Percentiles rank a stretch among this genome's conserved stretches.
These are phyloP conservation scores for Grammomys surdaster DNA, from an alignment of 2,113 vertebrate species.

Conservation along the genomic window DNA sequence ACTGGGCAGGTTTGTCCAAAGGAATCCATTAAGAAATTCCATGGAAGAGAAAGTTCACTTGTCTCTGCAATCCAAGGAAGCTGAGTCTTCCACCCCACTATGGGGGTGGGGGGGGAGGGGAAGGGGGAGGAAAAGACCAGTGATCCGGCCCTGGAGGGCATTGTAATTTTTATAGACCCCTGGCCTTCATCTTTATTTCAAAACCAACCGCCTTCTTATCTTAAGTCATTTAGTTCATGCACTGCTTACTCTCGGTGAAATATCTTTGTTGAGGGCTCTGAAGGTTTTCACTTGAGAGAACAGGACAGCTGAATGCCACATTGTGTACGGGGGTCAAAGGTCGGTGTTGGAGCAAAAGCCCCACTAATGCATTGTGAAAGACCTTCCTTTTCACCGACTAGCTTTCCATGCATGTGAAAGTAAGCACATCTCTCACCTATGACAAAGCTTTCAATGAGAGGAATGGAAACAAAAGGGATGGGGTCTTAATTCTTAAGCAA, in stretches of 20 bases:
- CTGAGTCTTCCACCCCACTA: neutral
- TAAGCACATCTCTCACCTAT: slow-evolving; percentile 57
- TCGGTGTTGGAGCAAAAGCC: slow-evolving; percentile 59
- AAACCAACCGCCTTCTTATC: slow-evolving; percentile 62
- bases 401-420: slow-evolving; percentile 52
- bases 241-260: slow-evolving; percentile 60
- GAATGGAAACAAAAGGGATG: slow-evolving; percentile 56
- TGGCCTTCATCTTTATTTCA: slow-evolving; percentile 63
- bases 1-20: slow-evolving; percentile 12
- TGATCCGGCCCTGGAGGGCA: neutral
- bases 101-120: neutral
- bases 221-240: slow-evolving; percentile 63
- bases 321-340: slow-evolving; percentile 73
- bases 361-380: slow-evolving; percentile 71
- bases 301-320: slow-evolving; percentile 73
- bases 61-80: slow-evolving; percentile 40
- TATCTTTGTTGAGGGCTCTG: slow-evolving; percentile 73
- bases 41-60: neutral
- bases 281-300: slow-evolving; percentile 74
- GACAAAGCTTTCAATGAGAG: slow-evolving; percentile 52
- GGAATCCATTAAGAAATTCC: slow-evolving; percentile 49
- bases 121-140: neutral
- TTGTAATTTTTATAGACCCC: slow-evolving; percentile 45
- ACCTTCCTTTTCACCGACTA: slow-evolving; percentile 13
- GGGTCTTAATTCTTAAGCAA: slow-evolving; percentile 34